phyloP scores from a whole-genome alignment of 2,888 invertebrate genomes.

The Drosophila kambysellisi region DNA sequence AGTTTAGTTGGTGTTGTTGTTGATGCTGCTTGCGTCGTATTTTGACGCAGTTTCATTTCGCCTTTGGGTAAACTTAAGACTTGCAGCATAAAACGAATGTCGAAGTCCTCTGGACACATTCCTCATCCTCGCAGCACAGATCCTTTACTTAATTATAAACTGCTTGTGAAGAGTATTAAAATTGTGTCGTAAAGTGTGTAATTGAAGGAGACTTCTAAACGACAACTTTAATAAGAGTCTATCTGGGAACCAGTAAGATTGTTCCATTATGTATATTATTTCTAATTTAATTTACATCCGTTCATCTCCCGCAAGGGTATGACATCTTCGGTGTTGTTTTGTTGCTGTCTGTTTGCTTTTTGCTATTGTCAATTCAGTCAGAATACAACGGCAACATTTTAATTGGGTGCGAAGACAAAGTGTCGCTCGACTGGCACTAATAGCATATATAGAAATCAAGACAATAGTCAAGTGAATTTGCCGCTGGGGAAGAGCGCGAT shows the following conservation, averaged over 20 bases:
- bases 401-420: slow-evolving; percentile 74
- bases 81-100: slow-evolving; percentile 44
- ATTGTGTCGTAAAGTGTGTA: not conserved
- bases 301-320: not conserved
- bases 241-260: not conserved
- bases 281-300: not conserved
- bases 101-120: slow-evolving; percentile 44
- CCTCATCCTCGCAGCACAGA: slow-evolving; percentile 31
- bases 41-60: slow-evolving; percentile 64
- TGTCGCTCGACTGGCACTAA: slow-evolving; percentile 74
- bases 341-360: slow-evolving; percentile 24
- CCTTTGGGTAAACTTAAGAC: slow-evolving; percentile 51
- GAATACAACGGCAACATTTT: slow-evolving; percentile 57
- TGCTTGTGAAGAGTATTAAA: slow-evolving; percentile 5
- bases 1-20: not conserved
- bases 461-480: slow-evolving; percentile 56
- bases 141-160: slow-evolving; percentile 67
- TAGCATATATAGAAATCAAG: slow-evolving; percentile 66
- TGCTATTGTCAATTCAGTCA: slow-evolving; percentile 28
- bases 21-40: slow-evolving; percentile 35
- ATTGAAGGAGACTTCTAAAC: not conserved
- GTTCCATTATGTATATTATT: not conserved
- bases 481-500: slow-evolving; percentile 54
- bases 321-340: not conserved
- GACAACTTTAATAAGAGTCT: not conserved